Conservation (phyloP, 2,113 vertebrate species). For the Plecturocebus donacophilus region DNA sequence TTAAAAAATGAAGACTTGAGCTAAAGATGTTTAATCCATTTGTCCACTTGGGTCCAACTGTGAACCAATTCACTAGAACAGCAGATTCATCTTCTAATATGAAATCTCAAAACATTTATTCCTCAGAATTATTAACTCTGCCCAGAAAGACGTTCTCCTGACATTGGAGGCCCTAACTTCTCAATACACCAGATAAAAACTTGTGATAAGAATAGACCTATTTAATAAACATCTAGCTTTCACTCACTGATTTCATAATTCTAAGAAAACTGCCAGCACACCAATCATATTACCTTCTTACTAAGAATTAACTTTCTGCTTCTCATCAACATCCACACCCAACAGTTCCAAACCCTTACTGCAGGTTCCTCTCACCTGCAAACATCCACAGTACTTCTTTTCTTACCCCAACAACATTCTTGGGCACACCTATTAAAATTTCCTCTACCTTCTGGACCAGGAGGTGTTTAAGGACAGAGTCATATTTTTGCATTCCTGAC, state of each 20-base stretch:
- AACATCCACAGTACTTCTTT: background rate
- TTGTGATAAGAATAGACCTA: background rate
- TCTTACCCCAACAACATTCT: background rate
- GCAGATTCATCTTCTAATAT: background rate
- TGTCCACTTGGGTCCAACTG: slow-evolving; percentile 11
- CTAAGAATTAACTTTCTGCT: slow-evolving; percentile 13
- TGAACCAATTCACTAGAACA: background rate
- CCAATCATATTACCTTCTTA: slow-evolving; percentile 5
- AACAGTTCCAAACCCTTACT: background rate
- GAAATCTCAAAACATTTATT: slow-evolving; percentile 47
- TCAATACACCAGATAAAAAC: slow-evolving; percentile 16
- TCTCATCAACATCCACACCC: background rate
- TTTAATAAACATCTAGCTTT: slow-evolving; percentile 45
- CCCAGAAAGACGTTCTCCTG: slow-evolving; percentile 28
- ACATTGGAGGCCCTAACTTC: background rate
- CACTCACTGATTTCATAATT: background rate
- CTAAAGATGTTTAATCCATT: slow-evolving; percentile 36
- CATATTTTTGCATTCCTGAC: slow-evolving; percentile 37
- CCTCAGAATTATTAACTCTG: background rate
- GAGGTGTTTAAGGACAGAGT: background rate
- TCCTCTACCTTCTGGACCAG: background rate
- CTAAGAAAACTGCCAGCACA: background rate
- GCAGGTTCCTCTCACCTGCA: background rate
- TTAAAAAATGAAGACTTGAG: background rate
- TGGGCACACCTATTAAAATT: background rate